Conservation (phyloP, 2,888 invertebrate genomes). For the Hemistola chrysoprasaria region DNA sequence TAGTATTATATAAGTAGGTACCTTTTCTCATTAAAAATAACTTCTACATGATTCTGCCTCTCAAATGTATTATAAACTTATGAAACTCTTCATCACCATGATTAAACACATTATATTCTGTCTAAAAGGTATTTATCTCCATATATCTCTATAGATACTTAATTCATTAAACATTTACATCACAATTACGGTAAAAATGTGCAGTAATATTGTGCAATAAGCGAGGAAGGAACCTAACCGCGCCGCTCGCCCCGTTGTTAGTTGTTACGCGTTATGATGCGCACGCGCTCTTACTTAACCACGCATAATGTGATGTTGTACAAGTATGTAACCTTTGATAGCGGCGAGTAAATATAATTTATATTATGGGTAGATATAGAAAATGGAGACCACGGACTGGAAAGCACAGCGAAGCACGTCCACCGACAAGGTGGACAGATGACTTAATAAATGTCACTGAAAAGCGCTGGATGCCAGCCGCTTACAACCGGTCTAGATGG, state of each 20-base stretch:
- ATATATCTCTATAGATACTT: background rate
- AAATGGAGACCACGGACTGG: no score
- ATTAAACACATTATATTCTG: no score
- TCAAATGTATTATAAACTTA: no score
- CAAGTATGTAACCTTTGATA: slow-evolving; percentile 22
- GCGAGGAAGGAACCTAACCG: slow-evolving; percentile 68
- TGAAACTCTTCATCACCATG: no score
- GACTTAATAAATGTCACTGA: no score
- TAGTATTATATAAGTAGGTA: no score
- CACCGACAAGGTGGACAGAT: no score
- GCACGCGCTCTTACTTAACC: slow-evolving; percentile 54
- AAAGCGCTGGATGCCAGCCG: no score
- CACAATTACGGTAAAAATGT: slow-evolving; percentile 38
- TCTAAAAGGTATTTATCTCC: background rate
- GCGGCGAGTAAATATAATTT: background rate
- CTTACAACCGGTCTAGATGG: no score
- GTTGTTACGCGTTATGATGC: slow-evolving; percentile 52
- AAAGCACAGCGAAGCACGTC: no score
- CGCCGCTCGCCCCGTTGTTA: slow-evolving; percentile 36
- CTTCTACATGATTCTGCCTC: no score
- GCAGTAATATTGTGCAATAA: slow-evolving; percentile 57
- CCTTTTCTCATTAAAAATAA: no score
- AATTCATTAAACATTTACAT: slow-evolving; percentile 13
- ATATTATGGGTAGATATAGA: background rate
- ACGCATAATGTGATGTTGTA: slow-evolving; percentile 35